A percentile compares a stretch with the other conserved stretches of the same genome.
These are phyloP conservation scores for Drosophila bifasciata DNA, from an alignment of 1,140 invertebrate species.

Conservation along the genomic window DNA sequence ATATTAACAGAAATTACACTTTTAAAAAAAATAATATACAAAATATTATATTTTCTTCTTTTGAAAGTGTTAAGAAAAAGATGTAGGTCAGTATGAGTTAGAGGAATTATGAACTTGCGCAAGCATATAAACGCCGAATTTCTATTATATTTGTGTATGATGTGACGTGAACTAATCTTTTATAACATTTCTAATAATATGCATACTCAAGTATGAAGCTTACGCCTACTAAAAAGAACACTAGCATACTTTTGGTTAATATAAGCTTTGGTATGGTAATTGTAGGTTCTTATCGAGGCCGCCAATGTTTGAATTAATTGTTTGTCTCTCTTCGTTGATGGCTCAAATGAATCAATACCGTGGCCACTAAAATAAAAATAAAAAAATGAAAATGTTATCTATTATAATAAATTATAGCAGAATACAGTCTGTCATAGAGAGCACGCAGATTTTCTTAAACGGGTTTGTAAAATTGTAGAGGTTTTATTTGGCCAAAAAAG, in stretches of 20 bases:
- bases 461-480: background rate
- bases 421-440: no score
- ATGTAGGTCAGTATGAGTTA: background rate
- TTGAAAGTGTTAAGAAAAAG: slow-evolving; percentile 4
- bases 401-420: no score
- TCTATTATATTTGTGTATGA: slow-evolving; percentile 29
- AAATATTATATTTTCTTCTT: slow-evolving; percentile 37
- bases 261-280: slow-evolving; percentile 87
- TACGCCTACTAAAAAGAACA: slow-evolving; percentile 70
- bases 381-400: background rate
- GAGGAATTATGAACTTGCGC: slow-evolving; percentile 13
- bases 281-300: slow-evolving; percentile 86
- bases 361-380: slow-evolving; percentile 46
- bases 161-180: slow-evolving; percentile 32
- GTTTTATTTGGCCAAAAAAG: no score
- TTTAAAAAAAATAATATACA: slow-evolving; percentile 49
- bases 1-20: slow-evolving; percentile 49
- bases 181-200: slow-evolving; percentile 26
- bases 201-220: slow-evolving; percentile 28
- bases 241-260: slow-evolving; percentile 87
- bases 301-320: slow-evolving; percentile 85
- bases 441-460: background rate
- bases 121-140: slow-evolving; percentile 39
- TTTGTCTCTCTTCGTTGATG: slow-evolving; percentile 83
- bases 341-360: slow-evolving; percentile 66